phyloP scores from a whole-genome alignment of 2,797 vertebrate species.

The Anableps anableps region DNA sequence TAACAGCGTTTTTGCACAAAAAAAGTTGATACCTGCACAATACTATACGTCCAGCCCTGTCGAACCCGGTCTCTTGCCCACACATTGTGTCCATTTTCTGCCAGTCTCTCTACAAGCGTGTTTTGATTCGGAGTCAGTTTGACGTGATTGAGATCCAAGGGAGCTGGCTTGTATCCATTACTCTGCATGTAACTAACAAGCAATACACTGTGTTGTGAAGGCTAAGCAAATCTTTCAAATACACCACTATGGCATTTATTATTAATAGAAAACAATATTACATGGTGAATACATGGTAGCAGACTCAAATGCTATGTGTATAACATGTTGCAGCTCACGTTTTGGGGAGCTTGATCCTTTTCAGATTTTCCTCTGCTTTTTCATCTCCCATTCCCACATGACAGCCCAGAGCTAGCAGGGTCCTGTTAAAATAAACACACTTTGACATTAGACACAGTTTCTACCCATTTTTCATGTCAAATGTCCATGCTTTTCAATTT shows the following conservation, averaged over 20 bases:
- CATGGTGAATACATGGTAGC: neutral
- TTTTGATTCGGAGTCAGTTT: slow-evolving; percentile 94
- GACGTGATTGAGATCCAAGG: slow-evolving; percentile 91
- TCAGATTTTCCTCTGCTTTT: slow-evolving; percentile 95
- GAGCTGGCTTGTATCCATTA: slow-evolving; percentile 90
- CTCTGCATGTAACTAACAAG: slow-evolving; percentile 87
- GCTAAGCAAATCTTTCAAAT: neutral
- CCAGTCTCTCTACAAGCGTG: slow-evolving; percentile 91
- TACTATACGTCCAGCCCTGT: slow-evolving; percentile 96
- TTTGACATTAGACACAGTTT: neutral
- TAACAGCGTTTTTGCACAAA: neutral
- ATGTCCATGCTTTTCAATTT: neutral
- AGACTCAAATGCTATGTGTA: neutral
- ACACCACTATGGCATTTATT: neutral
- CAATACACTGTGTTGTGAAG: slow-evolving; percentile 19
- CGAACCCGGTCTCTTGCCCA: slow-evolving; percentile 93
- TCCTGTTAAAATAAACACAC: slow-evolving; percentile 76
- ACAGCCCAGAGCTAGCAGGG: slow-evolving; percentile 91
- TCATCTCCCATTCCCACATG: slow-evolving; percentile 96
- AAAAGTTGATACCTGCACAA: slow-evolving; percentile 77
- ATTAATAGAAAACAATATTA: slow-evolving; percentile 1
- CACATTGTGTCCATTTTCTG: slow-evolving; percentile 95
- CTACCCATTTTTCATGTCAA: neutral
- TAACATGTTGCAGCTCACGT: slow-evolving; percentile 79
- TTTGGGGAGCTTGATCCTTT: slow-evolving; percentile 92